Percentiles rank a stretch among this genome's conserved stretches.
These are phyloP conservation scores for Acanthopagrus latus DNA, from an alignment of 2,797 vertebrate species.

Conservation along the genomic window DNA sequence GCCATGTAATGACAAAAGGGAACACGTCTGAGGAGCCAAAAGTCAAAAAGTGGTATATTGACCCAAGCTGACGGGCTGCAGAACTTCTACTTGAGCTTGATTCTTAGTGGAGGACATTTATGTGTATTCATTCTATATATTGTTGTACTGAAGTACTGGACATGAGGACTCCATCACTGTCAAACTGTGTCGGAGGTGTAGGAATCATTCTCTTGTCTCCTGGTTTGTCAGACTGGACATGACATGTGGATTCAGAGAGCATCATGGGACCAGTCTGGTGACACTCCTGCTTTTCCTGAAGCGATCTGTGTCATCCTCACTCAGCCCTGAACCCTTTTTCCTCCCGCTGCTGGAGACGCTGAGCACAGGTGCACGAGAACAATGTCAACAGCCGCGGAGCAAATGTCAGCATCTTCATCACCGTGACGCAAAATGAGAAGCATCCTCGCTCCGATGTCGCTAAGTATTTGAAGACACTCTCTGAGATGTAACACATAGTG, in stretches of 20 bases:
- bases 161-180: not conserved
- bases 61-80: not conserved
- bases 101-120: not conserved
- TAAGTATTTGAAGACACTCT: not conserved
- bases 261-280: not conserved
- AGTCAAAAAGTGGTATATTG: not conserved
- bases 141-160: not conserved
- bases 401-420: conserved; percentile 4
- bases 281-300: conserved; percentile 17
- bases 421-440: not conserved
- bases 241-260: conserved; percentile 7
- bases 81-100: not conserved
- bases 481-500: conserved; percentile 7
- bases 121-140: not conserved
- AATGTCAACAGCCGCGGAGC: not conserved
- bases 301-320: conserved; percentile 26
- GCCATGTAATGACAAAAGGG: not conserved
- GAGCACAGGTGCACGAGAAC: conserved; percentile 14
- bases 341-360: not conserved
- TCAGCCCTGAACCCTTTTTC: conserved; percentile 11
- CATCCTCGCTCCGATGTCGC: not conserved
- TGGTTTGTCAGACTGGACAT: conserved; percentile 12
- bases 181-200: conserved; percentile 15
- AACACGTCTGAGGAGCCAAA: not conserved
- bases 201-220: not conserved